These are phyloP conservation scores for Lydus trimaculatus DNA, from an alignment of 2,888 invertebrate species.

Conservation along the genomic window DNA sequence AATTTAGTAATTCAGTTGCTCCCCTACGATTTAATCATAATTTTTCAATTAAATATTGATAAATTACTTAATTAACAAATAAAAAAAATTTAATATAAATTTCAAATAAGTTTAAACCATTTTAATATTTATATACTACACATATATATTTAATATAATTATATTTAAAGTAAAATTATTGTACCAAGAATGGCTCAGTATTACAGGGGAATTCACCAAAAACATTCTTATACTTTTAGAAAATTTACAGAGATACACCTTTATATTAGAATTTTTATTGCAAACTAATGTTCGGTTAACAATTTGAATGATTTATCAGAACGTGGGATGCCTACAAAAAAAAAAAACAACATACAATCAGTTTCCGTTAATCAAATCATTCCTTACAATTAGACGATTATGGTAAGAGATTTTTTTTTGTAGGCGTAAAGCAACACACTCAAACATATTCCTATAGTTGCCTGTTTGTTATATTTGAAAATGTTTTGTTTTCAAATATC, in stretches of 20 bases:
- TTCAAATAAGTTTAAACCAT: slow-evolving; percentile 16
- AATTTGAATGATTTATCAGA: slow-evolving; percentile 33
- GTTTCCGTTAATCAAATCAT: slow-evolving; percentile 10
- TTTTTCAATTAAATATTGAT: slow-evolving; percentile 15
- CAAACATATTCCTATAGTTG: slow-evolving; percentile 42
- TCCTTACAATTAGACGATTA: background rate
- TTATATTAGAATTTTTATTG: slow-evolving; percentile 41
- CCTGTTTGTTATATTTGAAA: slow-evolving; percentile 40
- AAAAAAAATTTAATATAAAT: background rate
- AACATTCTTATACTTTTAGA: slow-evolving; percentile 42
- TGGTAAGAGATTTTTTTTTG: slow-evolving; percentile 5
- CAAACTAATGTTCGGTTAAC: slow-evolving; percentile 40
- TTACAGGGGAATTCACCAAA: slow-evolving; percentile 40
- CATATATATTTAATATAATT: background rate
- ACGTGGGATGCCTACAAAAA: slow-evolving; percentile 34
- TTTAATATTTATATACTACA: slow-evolving; percentile 25
- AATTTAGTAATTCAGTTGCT: slow-evolving; percentile 6
- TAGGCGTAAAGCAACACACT: slow-evolving; percentile 29
- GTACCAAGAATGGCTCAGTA: slow-evolving; percentile 45
- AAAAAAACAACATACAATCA: no score
- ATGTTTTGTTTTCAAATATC: slow-evolving; percentile 38
- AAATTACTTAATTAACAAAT: slow-evolving; percentile 12
- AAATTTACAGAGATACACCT: slow-evolving; percentile 39
- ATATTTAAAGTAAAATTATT: slow-evolving; percentile 35
- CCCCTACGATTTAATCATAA: slow-evolving; percentile 13